Evolutionary conservation across 1,140 invertebrate genomes (phyloP).

Genomic region (Macrosteles quadrilineatus): DNA sequence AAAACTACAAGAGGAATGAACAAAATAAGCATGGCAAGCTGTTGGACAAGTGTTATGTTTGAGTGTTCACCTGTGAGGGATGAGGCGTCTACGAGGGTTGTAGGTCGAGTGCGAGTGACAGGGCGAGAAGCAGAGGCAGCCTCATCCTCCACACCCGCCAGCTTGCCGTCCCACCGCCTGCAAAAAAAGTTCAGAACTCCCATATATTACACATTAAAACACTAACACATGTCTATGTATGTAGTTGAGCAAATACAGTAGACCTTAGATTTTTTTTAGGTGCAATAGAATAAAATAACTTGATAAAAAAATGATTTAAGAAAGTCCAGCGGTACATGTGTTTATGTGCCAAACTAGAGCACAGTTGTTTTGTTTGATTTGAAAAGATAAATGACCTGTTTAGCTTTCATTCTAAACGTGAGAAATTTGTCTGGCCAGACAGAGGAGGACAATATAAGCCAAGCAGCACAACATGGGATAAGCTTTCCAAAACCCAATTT

Average conservation of each 20-base stretch:
- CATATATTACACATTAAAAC: neutral
- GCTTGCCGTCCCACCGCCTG: slow-evolving; percentile 32
- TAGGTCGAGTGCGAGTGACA: slow-evolving; percentile 30
- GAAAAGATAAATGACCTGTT: neutral
- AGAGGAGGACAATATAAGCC: no score
- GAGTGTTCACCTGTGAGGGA: slow-evolving; percentile 25
- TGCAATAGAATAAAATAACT: no score
- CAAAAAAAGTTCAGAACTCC: neutral
- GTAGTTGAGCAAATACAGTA: neutral
- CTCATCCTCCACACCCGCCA: slow-evolving; percentile 38
- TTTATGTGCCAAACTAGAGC: no score
- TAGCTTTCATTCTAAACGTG: slow-evolving; percentile 5
- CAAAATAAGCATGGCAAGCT: no score
- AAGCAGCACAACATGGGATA: no score
- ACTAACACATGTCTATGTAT: neutral
- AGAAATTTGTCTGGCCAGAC: no score
- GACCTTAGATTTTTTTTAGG: no score
- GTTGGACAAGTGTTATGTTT: no score
- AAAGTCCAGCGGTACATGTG: neutral
- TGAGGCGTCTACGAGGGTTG: neutral
- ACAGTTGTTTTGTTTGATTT: no score
- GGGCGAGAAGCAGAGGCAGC: slow-evolving; percentile 17
- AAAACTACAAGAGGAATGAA: no score
- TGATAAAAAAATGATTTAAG: neutral
- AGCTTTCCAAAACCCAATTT: no score